These are phyloP conservation scores for Merops nubicus DNA, from an alignment of 2,113 vertebrate species.

Conservation along the genomic window DNA sequence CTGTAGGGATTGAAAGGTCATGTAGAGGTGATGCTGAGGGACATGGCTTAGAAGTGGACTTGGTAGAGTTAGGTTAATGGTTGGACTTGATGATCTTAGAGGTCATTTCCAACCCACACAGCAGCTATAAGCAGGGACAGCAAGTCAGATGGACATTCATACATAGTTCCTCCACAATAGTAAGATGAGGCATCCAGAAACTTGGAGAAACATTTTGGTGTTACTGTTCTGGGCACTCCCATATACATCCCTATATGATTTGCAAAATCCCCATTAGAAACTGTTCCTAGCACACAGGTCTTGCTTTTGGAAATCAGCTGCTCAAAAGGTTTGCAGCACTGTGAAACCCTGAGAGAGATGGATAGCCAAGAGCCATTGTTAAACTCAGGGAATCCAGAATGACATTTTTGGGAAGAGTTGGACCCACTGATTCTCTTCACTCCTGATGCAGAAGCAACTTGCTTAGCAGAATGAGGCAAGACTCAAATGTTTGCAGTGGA, in stretches of 20 bases:
- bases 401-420: rapidly evolving
- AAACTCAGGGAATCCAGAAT: neutral
- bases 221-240: neutral
- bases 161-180: neutral
- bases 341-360: neutral
- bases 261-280: neutral
- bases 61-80: too few relatives aligned
- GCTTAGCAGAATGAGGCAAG: neutral
- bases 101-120: too few relatives aligned
- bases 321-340: neutral
- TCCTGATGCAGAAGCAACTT: neutral
- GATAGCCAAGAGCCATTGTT: neutral
- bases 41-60: too few relatives aligned
- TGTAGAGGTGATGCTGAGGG: too few relatives aligned
- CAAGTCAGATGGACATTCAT: neutral
- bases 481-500: neutral
- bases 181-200: neutral
- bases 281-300: neutral
- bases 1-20: too few relatives aligned
- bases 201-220: neutral
- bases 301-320: neutral
- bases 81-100: too few relatives aligned
- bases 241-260: neutral
- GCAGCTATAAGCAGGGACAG: neutral
- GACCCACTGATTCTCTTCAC: neutral